phyloP scores from a whole-genome alignment of 2,797 vertebrate species.

The Tadarida brasiliensis region DNA sequence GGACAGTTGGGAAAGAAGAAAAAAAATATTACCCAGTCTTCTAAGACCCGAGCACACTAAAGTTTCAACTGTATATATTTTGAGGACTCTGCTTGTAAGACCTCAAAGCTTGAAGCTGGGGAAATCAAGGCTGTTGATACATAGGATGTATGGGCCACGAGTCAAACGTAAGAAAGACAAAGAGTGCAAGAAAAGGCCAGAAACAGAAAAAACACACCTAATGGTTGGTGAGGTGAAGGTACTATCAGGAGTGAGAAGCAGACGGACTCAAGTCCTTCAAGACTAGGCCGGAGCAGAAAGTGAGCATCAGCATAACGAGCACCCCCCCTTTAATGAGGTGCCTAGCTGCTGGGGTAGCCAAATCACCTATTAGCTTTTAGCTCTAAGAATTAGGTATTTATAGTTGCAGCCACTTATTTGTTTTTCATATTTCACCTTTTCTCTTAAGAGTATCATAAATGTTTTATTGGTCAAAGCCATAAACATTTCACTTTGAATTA shows the following conservation, averaged over 20 bases:
- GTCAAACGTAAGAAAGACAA: background rate
- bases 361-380: background rate
- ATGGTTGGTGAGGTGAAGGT: background rate
- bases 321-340: accelerated
- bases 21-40: background rate
- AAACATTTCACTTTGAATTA: conserved; percentile 9
- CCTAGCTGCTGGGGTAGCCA: background rate
- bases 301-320: no score
- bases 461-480: conserved; percentile 8
- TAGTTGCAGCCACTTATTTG: background rate
- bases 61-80: background rate
- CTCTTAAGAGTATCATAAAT: background rate
- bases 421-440: background rate
- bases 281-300: background rate
- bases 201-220: background rate
- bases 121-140: background rate
- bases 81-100: background rate
- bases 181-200: background rate
- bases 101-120: background rate
- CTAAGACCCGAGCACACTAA: background rate
- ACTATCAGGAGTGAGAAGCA: background rate
- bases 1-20: background rate
- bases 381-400: background rate
- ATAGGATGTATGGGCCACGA: background rate
- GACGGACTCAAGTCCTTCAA: background rate